Evolutionary conservation across 1,140 invertebrate genomes (phyloP).

Genomic region (Drosophila pectinifera): DNA sequence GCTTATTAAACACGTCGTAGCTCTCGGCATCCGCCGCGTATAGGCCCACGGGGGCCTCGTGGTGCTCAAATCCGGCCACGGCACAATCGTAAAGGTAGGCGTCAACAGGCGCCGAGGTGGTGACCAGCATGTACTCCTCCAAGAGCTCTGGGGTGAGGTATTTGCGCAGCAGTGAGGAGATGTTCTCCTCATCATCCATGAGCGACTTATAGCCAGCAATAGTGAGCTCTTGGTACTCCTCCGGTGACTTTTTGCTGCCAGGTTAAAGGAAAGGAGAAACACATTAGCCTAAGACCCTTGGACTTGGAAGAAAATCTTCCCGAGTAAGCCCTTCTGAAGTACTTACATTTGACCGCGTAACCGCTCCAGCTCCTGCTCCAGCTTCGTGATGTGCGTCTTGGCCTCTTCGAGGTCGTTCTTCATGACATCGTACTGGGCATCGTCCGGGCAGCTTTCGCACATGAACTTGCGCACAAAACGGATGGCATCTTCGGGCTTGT

Average conservation of each 20-base stretch:
- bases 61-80: conserved; percentile 88
- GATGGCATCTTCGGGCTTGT: conserved; percentile 95
- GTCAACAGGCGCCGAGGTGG: conserved; percentile 86
- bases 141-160: conserved; percentile 88
- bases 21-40: conserved; percentile 91
- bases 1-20: conserved; percentile 88
- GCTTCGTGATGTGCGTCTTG: conserved; percentile 58
- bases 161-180: conserved; percentile 90
- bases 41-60: conserved; percentile 88
- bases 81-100: conserved; percentile 88
- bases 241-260: conserved; percentile 77
- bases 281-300: not conserved
- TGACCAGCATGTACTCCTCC: conserved; percentile 88
- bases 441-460: conserved; percentile 81
- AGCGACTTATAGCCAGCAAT: conserved; percentile 88
- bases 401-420: conserved; percentile 79
- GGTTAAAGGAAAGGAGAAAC: not conserved
- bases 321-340: no score
- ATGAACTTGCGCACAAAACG: conserved; percentile 90
- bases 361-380: conserved; percentile 79
- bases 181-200: conserved; percentile 86
- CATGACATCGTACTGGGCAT: conserved; percentile 79
- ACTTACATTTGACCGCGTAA: conserved; percentile 75
- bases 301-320: not conserved
- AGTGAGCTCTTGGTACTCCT: conserved; percentile 83